Evolutionary conservation across 2,888 invertebrate genomes (phyloP), one percentile per base, ranked within the genome.

Genomic region (Nemapogon koenigi): DNA sequence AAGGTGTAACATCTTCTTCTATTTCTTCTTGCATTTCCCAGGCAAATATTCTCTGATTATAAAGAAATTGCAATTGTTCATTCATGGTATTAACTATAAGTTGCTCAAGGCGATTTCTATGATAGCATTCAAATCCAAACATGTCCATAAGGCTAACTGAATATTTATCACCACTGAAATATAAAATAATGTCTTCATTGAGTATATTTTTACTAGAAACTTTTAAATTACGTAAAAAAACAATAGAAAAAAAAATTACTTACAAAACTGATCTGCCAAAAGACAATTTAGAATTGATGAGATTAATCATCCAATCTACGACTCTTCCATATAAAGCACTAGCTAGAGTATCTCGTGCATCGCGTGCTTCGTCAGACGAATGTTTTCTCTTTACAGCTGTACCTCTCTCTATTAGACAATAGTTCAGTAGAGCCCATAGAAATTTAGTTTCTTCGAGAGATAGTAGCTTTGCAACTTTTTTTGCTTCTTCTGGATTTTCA

Each of bases 61-160:
- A 97, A 50, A 93, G 87, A 59, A 93, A 96, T 58, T 96, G 95
- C 59, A 97, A 83, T 66, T 96, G 94, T 60, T 97, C 96, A 58
- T 96, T 97, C 41, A 91, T 82, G 1, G 90, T 88, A 58, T 97
- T 97, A 2, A 94, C 88, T 48, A 94, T 86, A 6, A 97, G 76
- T 60, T 96, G 95, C 50, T 95, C 92, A 44, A 95, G 78, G 8
- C 88, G 85, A 66, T 97, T 97, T 50, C 86, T 83, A 49, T 87
- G 85, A 60, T 90, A 93, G 58, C 94, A 94, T 75, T 97, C 96
- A 57, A 97, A 95, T 1, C 97, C 97, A 56, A 89, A 94, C 68
- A 94, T 86, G 59, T 97, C 97, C 51, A 94, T 71, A 37, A 97
- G 69, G 50, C 89, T 88, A 31, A 96, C 85, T 31, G 88, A 86